phyloP scores from a whole-genome alignment of 2,797 vertebrate genomes.

The Hoplostethus mediterraneus region DNA sequence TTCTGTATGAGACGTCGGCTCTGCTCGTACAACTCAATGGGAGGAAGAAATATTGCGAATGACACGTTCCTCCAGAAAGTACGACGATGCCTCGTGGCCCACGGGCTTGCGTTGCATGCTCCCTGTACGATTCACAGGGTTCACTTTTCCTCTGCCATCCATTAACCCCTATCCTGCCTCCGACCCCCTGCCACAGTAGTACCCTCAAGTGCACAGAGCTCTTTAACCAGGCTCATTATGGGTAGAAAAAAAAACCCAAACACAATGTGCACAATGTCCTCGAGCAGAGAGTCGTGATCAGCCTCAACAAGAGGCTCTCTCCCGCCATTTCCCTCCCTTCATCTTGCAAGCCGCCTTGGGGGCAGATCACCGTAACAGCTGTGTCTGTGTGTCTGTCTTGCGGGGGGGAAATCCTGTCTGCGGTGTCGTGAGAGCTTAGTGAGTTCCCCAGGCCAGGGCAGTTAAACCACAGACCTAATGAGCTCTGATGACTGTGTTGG shows the following conservation, averaged over 20 bases:
- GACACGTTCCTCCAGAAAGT: constrained; percentile 53
- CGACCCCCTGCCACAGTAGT: constrained; percentile 26
- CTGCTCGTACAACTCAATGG: constrained; percentile 32
- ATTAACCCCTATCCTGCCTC: constrained; percentile 19
- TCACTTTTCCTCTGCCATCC: constrained; percentile 38
- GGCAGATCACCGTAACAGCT: constrained; percentile 1
- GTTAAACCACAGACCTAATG: constrained; percentile 29
- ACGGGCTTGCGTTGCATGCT: constrained; percentile 31
- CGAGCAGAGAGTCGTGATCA: constrained; percentile 11
- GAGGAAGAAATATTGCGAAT: constrained; percentile 34
- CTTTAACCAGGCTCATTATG: constrained; percentile 17
- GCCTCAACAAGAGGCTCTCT: neutral
- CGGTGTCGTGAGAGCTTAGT: neutral
- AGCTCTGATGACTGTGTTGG: constrained; percentile 42
- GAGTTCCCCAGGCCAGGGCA: constrained; percentile 15
- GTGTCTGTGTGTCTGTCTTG: neutral
- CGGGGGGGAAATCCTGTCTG: constrained; percentile 9
- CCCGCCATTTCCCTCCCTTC: neutral
- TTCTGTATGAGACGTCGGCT: constrained; percentile 46
- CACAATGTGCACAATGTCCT: neutral
- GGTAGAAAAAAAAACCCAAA: constrained; percentile 7
- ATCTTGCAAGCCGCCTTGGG: neutral
- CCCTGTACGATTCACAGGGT: constrained; percentile 52
- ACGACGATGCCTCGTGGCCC: constrained; percentile 30
- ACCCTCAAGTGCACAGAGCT: constrained; percentile 7